A percentile compares a stretch with the other conserved stretches of the same genome.
Evolutionary conservation across 2,113 vertebrate species (phyloP).

Genomic region (Megatriorchis doriae): DNA sequence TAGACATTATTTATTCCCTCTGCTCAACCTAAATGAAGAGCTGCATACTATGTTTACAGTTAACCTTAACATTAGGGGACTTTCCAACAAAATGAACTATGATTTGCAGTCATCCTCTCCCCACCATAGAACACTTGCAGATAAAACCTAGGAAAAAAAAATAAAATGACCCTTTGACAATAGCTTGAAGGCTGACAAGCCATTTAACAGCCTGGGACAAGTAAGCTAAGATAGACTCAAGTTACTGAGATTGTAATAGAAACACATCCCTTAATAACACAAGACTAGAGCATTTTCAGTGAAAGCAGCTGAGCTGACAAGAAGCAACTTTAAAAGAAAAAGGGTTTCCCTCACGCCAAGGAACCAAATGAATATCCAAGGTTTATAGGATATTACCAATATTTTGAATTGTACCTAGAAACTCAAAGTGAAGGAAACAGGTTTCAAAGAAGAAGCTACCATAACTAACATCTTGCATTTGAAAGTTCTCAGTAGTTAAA

Average conservation of each 20-base stretch:
- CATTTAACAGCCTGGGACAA: neutral
- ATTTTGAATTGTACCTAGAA: neutral
- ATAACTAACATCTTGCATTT: neutral
- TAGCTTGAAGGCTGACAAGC: neutral
- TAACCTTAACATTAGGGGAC: neutral
- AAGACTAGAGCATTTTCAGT: neutral
- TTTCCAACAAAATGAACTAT: neutral
- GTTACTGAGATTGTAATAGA: neutral
- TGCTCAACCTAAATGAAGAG: neutral
- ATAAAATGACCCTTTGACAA: neutral
- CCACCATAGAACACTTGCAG: neutral
- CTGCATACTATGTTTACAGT: accelerated
- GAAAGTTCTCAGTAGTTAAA: neutral
- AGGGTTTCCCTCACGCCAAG: accelerated
- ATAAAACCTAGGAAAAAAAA: neutral
- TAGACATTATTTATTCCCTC: neutral
- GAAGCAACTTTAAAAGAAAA: neutral
- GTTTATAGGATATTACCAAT: neutral
- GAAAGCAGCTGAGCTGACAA: neutral
- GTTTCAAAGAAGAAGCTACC: neutral
- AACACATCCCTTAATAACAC: neutral
- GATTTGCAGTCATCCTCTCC: neutral
- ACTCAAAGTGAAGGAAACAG: neutral
- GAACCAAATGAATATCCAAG: neutral
- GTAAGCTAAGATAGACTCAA: neutral